These are phyloP conservation scores for Adelognathus sp. DNA, from an alignment of 2,888 invertebrate genomes.

Conservation along the genomic window DNA sequence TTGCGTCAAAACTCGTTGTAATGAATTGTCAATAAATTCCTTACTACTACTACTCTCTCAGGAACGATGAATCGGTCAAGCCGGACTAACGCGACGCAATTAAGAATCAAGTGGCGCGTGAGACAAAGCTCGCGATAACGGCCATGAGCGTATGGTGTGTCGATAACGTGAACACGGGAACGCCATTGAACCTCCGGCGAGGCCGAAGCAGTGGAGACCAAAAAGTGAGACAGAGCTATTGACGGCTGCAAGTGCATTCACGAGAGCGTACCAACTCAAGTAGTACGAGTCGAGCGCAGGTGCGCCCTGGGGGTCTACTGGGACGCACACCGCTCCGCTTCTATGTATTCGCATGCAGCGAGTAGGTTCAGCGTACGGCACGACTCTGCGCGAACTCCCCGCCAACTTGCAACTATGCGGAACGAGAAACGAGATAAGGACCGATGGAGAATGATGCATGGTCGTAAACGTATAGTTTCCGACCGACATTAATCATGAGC, in stretches of 20 bases:
- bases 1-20: no score
- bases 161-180: conserved; percentile 41
- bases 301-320: conserved; percentile 33
- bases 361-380: not conserved
- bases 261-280: conserved; percentile 6
- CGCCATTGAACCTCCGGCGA: conserved; percentile 33
- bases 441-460: conserved; percentile 54
- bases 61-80: not conserved
- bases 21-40: no score
- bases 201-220: conserved; percentile 38
- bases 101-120: conserved; percentile 28
- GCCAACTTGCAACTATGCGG: conserved; percentile 54
- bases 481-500: conserved; percentile 54
- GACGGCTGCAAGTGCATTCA: not conserved
- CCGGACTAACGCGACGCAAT: conserved; percentile 22
- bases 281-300: conserved; percentile 26
- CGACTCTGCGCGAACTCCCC: not conserved
- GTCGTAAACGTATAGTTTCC: conserved; percentile 56
- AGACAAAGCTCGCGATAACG: conserved; percentile 28
- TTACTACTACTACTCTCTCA: no score
- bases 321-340: conserved; percentile 20
- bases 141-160: conserved; percentile 31
- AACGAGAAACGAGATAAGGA: conserved; percentile 55
- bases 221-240: conserved; percentile 17
- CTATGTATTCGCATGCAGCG: conserved; percentile 5